A percentile compares a stretch with the other conserved stretches of the same genome.
Evolutionary conservation across 2,797 vertebrate genomes (phyloP).

Genomic region (Manis javanica): DNA sequence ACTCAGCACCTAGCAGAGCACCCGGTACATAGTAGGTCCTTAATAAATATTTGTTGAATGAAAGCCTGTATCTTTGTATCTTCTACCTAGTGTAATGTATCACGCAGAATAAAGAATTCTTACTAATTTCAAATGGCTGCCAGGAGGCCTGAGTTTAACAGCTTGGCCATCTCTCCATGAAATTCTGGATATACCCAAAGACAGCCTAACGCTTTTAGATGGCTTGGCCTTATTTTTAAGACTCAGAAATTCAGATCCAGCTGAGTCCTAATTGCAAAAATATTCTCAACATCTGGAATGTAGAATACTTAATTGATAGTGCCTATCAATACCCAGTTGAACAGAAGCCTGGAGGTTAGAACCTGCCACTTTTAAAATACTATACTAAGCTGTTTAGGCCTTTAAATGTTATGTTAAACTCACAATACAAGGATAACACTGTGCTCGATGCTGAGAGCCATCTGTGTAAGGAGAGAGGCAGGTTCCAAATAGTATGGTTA

Average conservation of each 20-base stretch:
- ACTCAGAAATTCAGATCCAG: conserved; percentile 56
- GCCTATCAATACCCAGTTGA: conserved; percentile 57
- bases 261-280: conserved; percentile 63
- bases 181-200: conserved; percentile 37
- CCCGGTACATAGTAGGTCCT: neutral
- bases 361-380: conserved; percentile 71
- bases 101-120: conserved; percentile 22
- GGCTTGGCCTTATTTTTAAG: conserved; percentile 61
- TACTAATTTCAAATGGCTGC: neutral
- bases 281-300: conserved; percentile 73
- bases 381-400: conserved; percentile 51
- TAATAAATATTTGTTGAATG: neutral
- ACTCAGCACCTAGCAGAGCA: neutral
- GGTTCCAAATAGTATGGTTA: conserved; percentile 4
- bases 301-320: conserved; percentile 61
- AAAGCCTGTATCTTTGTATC: neutral
- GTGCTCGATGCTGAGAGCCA: conserved; percentile 34
- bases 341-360: conserved; percentile 73
- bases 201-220: conserved; percentile 52
- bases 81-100: neutral
- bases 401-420: conserved; percentile 55
- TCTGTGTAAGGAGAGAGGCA: neutral
- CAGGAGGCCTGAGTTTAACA: conserved; percentile 5
- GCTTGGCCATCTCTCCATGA: conserved; percentile 2
- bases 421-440: neutral